Evolutionary conservation across 2,888 invertebrate species (phyloP).

Genomic region (Coleophora deauratella): DNA sequence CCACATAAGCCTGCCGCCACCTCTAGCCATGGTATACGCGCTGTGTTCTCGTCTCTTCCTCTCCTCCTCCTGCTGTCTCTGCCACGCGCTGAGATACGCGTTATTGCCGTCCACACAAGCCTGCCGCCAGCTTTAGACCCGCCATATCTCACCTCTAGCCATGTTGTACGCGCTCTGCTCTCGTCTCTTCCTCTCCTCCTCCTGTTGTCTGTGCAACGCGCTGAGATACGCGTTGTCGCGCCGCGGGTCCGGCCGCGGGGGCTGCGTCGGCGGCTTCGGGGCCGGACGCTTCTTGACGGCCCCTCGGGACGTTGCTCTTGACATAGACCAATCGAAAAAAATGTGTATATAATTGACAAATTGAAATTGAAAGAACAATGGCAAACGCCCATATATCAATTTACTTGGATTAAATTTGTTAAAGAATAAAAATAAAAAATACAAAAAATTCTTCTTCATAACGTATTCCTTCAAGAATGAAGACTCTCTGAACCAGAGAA

Average conservation of each 20-base stretch:
- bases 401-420: too few species aligned
- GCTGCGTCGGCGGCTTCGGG: conserved; percentile 29
- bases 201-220: conserved; percentile 38
- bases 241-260: conserved; percentile 13
- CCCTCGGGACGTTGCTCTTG: conserved; percentile 30
- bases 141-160: conserved; percentile 35
- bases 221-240: conserved; percentile 45
- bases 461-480: neutral
- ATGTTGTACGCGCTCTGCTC: conserved; percentile 43
- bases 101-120: too few species aligned
- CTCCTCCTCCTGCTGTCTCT: conserved; percentile 44
- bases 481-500: too few species aligned
- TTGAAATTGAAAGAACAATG: too few species aligned
- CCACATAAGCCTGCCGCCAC: too few species aligned
- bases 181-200: conserved; percentile 31
- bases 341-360: too few species aligned
- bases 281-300: conserved; percentile 55
- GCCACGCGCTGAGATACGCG: conserved; percentile 38
- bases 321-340: neutral
- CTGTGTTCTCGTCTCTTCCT: conserved; percentile 29
- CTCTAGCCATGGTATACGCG: conserved; percentile 41
- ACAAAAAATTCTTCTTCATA: neutral
- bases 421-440: too few species aligned
- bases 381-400: too few species aligned
- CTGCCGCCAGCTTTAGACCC: too few species aligned